A percentile compares a stretch with the other conserved stretches of the same genome.
phyloP scores from a whole-genome alignment of 2,888 invertebrate species.

The Ophonus ardosiacus region DNA sequence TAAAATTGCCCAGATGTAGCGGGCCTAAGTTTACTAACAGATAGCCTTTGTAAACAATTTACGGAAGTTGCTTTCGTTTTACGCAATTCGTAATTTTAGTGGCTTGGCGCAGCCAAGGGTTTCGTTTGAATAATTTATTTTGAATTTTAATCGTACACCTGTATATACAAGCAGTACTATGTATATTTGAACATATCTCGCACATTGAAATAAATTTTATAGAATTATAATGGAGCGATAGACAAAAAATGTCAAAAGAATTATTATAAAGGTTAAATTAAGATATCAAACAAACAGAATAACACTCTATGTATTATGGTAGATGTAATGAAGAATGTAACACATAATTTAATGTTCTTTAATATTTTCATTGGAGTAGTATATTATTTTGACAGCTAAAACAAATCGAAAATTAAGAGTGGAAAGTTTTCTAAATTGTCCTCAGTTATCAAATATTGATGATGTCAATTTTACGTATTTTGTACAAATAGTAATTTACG shows the following conservation, averaged over 20 bases:
- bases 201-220: too few species aligned
- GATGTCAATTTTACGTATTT: too few species aligned
- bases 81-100: slow-evolving; percentile 30
- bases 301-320: not conserved
- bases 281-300: not conserved
- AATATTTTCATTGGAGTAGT: too few species aligned
- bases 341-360: too few species aligned
- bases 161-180: not conserved
- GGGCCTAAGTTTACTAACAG: slow-evolving; percentile 14
- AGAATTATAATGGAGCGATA: too few species aligned
- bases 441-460: too few species aligned
- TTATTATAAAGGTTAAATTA: not conserved
- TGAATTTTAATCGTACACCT: not conserved
- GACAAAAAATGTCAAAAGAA: not conserved
- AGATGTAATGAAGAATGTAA: too few species aligned
- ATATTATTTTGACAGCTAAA: too few species aligned
- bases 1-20: slow-evolving; percentile 40
- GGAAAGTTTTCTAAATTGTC: too few species aligned
- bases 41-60: slow-evolving; percentile 38
- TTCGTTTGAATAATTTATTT: slow-evolving; percentile 30
- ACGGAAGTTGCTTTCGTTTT: slow-evolving; percentile 46
- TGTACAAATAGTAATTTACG: too few species aligned
- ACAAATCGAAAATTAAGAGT: too few species aligned
- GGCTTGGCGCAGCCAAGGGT: slow-evolving; percentile 3
- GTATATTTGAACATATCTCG: not conserved